Percentiles rank a stretch among this genome's conserved stretches.
Evolutionary conservation across 1,140 invertebrate species (phyloP).

Genomic region (Drosophila erecta): DNA sequence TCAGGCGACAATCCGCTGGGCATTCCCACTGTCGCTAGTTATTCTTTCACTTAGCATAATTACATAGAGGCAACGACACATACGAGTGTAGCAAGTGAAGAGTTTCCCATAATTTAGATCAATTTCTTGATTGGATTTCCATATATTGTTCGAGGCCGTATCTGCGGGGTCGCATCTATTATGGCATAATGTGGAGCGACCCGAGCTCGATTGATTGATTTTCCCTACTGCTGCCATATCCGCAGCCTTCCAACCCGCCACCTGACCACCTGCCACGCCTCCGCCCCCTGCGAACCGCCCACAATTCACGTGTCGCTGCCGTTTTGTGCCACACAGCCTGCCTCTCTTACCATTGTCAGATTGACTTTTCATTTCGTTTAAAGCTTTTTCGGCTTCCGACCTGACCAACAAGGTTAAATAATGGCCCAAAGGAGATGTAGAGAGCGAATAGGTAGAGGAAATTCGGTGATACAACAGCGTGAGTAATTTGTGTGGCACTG

Average conservation of each 20-base stretch:
- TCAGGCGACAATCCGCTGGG: not conserved
- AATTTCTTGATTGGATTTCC: conserved; percentile 26
- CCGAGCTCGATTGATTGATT: conserved; percentile 47
- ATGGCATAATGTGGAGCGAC: conserved; percentile 38
- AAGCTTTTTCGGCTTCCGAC: conserved; percentile 26
- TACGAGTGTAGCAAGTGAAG: conserved; percentile 24
- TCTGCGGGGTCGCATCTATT: conserved; percentile 54
- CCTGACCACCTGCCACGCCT: not conserved
- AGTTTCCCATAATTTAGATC: conserved; percentile 48
- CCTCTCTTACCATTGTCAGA: conserved; percentile 34
- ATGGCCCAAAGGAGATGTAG: conserved; percentile 36
- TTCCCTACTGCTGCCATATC: too few relatives aligned
- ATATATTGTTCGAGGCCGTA: conserved; percentile 6
- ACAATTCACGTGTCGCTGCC: conserved; percentile 46
- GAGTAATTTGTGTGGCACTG: conserved; percentile 11
- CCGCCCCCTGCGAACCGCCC: not conserved
- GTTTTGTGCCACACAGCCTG: conserved; percentile 47
- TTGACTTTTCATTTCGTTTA: conserved; percentile 58
- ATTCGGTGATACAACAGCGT: conserved; percentile 2
- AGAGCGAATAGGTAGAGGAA: not conserved
- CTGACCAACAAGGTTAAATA: conserved; percentile 48
- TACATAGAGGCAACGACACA: not conserved
- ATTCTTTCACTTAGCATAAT: conserved; percentile 31
- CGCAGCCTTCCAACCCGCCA: not conserved
- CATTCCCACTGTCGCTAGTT: not conserved